These are phyloP conservation scores for Caranx ignobilis DNA, from an alignment of 2,113 vertebrate genomes.

Conservation along the genomic window DNA sequence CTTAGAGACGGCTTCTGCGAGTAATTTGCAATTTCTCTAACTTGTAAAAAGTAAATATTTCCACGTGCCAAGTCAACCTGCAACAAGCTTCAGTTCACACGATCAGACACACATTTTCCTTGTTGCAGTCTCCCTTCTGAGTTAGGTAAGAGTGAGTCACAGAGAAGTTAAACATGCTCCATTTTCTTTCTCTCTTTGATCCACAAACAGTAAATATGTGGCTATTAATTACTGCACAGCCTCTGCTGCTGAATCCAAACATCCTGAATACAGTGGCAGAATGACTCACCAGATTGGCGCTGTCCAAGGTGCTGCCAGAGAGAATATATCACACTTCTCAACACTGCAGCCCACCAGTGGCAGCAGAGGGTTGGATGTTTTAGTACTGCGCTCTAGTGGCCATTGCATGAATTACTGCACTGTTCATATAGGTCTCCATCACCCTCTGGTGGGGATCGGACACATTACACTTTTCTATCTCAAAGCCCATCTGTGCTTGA, in stretches of 20 bases:
- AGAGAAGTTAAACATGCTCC: slow-evolving; percentile 33
- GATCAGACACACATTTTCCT: slow-evolving; percentile 9
- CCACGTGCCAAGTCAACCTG: neutral
- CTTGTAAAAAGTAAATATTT: neutral
- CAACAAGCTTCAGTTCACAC: slow-evolving; percentile 2
- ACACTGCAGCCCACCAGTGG: slow-evolving; percentile 36
- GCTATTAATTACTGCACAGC: slow-evolving; percentile 70
- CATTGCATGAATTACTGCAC: neutral
- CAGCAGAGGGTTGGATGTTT: neutral
- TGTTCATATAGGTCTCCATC: slow-evolving; percentile 20
- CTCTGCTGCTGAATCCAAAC: slow-evolving; percentile 52
- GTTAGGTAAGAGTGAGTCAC: slow-evolving; percentile 6
- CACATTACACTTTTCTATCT: neutral
- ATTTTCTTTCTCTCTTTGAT: slow-evolving; percentile 10
- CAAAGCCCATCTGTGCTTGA: neutral
- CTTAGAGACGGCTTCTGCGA: slow-evolving; percentile 6
- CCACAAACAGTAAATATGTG: slow-evolving; percentile 45
- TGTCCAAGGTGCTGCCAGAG: slow-evolving; percentile 72
- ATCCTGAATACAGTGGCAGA: slow-evolving; percentile 60
- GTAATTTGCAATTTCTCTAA: slow-evolving; percentile 11
- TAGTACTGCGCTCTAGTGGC: slow-evolving; percentile 65
- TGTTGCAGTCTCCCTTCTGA: slow-evolving; percentile 20
- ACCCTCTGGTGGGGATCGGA: slow-evolving; percentile 48
- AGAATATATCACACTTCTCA: slow-evolving; percentile 62
- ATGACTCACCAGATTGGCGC: slow-evolving; percentile 77